Base-by-base conservation (phyloP, 2,888 invertebrate genomes). In the Molorchus minor region DNA sequence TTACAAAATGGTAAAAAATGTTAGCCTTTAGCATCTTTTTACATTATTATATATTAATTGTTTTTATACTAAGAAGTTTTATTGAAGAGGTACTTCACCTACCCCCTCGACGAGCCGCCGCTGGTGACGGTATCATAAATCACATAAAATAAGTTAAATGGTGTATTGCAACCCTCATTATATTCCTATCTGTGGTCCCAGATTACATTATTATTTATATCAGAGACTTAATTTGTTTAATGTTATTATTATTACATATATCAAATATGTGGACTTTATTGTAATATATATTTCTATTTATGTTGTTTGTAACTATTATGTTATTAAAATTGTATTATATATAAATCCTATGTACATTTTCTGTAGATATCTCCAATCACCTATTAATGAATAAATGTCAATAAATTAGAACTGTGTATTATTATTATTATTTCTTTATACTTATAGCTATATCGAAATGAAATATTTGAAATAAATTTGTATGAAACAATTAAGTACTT, bases 341-440 rank as follows among this genome's bases (percentile, higher is more conserved):
- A n/a, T 71, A 71, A 64, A 58, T 58, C 64, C 65, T 66, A 62
- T 71, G 71, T 71, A 71, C 69, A 71, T 71, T 71, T 62, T 67
- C 61, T 71, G 71, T 71, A 70, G 69, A 71, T 70, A 71, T 61
- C 58, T 65, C 55, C 33, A 61, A 64, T 56, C 65, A 62, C 58
- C 58, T 40, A 33, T 58, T 62, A 70, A 71, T 69, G 69, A 71
- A 71, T 69, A 70, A 70, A 68, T 71, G 69, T 70, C 65, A 30
- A 61, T 58, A 52, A 64, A 61, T 36, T n/a, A n/a, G n/a, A n/a
- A n/a, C n/a, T n/a, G n/a, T n/a, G n/a, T n/a, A n/a, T 17, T 30
- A 41, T 25, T 41, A 3, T 40, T 21, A 13, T 21, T 8, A 41
- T 10, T 49, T 53, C 30, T 15, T 46, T 44, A n/a, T 21, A 29